These are phyloP conservation scores for Pygathrix nemaeus DNA, from an alignment of 2,113 vertebrate species.

Conservation along the genomic window DNA sequence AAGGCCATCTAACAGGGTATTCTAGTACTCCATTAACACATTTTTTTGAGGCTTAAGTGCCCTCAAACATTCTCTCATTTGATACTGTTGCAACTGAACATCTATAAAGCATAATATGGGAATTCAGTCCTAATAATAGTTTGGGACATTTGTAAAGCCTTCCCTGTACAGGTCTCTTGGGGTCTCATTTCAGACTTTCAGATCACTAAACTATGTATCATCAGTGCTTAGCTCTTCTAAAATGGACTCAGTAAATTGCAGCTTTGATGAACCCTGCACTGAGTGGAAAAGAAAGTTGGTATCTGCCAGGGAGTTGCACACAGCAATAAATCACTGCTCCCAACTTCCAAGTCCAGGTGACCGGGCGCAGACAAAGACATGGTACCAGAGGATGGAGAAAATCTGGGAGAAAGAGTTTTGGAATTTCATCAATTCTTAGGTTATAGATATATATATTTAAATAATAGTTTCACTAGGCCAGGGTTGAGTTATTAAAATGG, in stretches of 20 bases:
- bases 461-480: neutral
- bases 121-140: neutral
- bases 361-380: neutral
- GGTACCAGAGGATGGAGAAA: neutral
- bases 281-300: neutral
- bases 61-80: neutral
- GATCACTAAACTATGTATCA: slow-evolving; percentile 7
- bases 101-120: neutral
- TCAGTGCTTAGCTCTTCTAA: neutral
- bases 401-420: neutral
- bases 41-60: neutral
- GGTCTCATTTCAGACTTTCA: neutral
- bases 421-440: neutral
- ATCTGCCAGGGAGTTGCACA: neutral
- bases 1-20: neutral
- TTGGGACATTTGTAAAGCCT: neutral
- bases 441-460: neutral
- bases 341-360: neutral
- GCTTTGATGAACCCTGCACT: neutral
- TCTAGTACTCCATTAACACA: neutral
- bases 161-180: neutral
- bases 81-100: neutral
- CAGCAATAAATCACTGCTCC: neutral
- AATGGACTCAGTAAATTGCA: slow-evolving; percentile 1
- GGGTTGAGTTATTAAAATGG: neutral